Evolutionary conservation across 2,113 vertebrate genomes (phyloP).

Genomic region (Panthera tigris): DNA sequence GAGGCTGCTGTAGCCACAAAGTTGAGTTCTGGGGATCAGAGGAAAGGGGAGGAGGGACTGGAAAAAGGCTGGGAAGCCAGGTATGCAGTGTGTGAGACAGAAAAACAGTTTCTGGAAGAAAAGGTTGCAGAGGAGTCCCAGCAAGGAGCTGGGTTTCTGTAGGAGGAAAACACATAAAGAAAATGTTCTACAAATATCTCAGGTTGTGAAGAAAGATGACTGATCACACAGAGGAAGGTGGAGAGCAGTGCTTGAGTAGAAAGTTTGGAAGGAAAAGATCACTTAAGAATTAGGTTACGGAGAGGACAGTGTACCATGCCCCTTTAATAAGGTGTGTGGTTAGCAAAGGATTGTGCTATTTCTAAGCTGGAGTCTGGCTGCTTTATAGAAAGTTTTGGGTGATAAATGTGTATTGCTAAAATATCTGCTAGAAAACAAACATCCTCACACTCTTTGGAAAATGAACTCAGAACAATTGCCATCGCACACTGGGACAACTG

Average conservation of each 20-base stretch:
- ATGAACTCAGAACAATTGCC: neutral
- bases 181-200: neutral
- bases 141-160: neutral
- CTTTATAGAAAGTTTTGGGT: neutral
- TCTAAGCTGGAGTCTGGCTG: neutral
- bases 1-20: no score
- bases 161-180: neutral
- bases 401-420: neutral
- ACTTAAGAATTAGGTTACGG: neutral
- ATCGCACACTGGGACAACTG: neutral
- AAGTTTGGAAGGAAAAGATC: neutral
- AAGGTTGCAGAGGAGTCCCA: neutral
- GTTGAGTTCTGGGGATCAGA: neutral
- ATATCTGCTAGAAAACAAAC: neutral
- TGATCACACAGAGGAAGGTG: neutral
- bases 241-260: neutral
- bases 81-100: neutral
- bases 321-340: neutral
- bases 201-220: neutral
- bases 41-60: neutral
- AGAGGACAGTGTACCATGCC: neutral
- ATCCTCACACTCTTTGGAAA: neutral
- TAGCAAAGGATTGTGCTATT: neutral
- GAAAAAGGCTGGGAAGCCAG: neutral
- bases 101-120: neutral